Conservation (phyloP, 2,888 invertebrate genomes). For the Frankliniella fusca region DNA sequence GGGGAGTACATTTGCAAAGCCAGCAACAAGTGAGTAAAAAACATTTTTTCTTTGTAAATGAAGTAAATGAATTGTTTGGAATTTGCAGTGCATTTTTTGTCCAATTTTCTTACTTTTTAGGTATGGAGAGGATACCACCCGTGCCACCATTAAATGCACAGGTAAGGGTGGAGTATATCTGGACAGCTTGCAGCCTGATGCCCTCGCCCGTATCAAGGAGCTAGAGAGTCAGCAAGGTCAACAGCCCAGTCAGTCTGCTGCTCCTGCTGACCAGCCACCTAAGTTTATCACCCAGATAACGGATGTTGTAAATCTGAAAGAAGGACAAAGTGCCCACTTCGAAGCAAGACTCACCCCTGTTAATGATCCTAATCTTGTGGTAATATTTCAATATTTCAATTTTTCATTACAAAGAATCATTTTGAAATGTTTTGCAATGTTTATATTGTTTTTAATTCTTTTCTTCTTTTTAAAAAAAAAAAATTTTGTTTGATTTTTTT, state of each 20-base stretch:
- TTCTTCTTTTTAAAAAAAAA: constrained; percentile 26
- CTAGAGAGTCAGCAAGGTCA: constrained; percentile 68
- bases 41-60: neutral
- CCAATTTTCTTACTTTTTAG: constrained; percentile 36
- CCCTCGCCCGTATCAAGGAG: constrained; percentile 80
- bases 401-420: too few species aligned
- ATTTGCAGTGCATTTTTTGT: neutral
- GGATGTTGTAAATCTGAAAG: constrained; percentile 79
- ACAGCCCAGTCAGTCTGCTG: constrained; percentile 60
- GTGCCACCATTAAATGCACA: constrained; percentile 76
- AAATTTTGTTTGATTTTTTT: constrained; percentile 28
- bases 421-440: constrained; percentile 14
- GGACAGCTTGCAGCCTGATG: constrained; percentile 87
- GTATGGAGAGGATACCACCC: constrained; percentile 83
- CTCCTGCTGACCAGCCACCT: constrained; percentile 58
- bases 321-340: constrained; percentile 92
- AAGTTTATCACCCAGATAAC: constrained; percentile 83
- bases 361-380: constrained; percentile 88
- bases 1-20: constrained; percentile 93
- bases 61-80: neutral
- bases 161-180: constrained; percentile 82
- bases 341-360: constrained; percentile 90
- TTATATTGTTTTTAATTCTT: neutral
- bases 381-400: constrained; percentile 38
- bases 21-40: constrained; percentile 63